Base-by-base conservation (phyloP, 1,140 invertebrate species). In the Pseudomyrmex sp. region DNA sequence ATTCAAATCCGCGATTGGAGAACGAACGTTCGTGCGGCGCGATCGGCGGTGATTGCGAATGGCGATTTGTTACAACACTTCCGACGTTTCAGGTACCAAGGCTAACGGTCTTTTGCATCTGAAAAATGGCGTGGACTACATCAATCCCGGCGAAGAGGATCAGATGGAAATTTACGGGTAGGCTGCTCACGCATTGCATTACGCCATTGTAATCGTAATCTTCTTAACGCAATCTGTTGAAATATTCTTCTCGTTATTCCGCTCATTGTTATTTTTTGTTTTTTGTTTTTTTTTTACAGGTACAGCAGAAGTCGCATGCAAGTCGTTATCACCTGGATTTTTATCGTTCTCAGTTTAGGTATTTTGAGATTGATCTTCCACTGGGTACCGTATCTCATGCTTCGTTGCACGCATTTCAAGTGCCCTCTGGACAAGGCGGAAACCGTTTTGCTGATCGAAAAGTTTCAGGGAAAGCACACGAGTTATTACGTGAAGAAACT, bases 61-160 rank as follows among this genome's bases (percentile, higher is more conserved):
- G 68, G 44, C 52, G 3, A 4, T 18, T 18, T 12, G 18, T 63
- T 56, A 13, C 54, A 20, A 20, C 13, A 1, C 15, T 58, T 54
- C 83, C 52, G 62, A 35, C 35, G 20, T 93, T 94, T 88, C 84
- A 95, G 94, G 91, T 87, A 92, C 90, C 61, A 90, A 91, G 85
- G 89, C 91, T 56, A 94, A 94, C 63, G 91, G 91, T 59, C 90
- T 94, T 62, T 85, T 92, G 72, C 93, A 92, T 66, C 86, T 93
- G 2, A 95, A 94, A 48, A 93, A 92, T 90, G 93, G 94, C 26
- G 92, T 94, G 54, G 95, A 96, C 85, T 95, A 95, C 85, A 92
- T 97, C 79, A 97, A 97, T 90, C 93, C 93, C 72, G 95, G 95
- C 61, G 95, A 96, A 92, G 96, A 97, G 87, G 96, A 97, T 90